Evolutionary conservation across 2,888 invertebrate species (phyloP).

Genomic region (Clepsis dumicolana): DNA sequence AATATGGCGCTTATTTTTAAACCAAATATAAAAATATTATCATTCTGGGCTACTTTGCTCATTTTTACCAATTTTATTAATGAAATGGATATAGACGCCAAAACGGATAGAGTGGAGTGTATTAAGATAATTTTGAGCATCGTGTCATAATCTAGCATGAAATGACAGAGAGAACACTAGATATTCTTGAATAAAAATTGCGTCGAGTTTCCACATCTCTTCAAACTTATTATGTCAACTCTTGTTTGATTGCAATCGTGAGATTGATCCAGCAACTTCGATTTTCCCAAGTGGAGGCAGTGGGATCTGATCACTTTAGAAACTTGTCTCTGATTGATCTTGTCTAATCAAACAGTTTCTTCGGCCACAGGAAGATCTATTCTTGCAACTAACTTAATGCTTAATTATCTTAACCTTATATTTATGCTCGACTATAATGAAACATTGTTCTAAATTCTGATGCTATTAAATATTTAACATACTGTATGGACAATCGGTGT

Average conservation of each 20-base stretch:
- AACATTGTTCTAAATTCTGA: slow-evolving; percentile 1
- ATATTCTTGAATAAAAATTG: background rate
- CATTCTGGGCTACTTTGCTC: too few relatives aligned
- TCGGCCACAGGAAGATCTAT: background rate
- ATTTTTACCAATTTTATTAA: too few relatives aligned
- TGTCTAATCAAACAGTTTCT: background rate
- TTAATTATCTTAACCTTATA: background rate
- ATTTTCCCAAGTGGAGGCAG: background rate
- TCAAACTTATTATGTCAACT: background rate
- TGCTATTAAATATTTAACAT: slow-evolving; percentile 18
- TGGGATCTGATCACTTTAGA: background rate
- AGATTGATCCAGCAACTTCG: background rate
- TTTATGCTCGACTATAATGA: background rate
- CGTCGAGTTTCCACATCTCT: background rate
- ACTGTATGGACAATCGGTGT: slow-evolving; percentile 41
- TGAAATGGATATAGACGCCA: background rate
- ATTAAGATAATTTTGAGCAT: too few relatives aligned
- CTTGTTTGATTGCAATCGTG: background rate
- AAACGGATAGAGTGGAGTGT: too few relatives aligned
- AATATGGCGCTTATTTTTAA: too few relatives aligned
- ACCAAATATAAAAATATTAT: too few relatives aligned
- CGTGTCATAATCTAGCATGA: too few relatives aligned
- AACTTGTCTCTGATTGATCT: background rate
- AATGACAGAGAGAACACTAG: too few relatives aligned
- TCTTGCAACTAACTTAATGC: background rate